Conservation (phyloP, 2,888 invertebrate genomes). For the Cremastobaeus sp. region DNA sequence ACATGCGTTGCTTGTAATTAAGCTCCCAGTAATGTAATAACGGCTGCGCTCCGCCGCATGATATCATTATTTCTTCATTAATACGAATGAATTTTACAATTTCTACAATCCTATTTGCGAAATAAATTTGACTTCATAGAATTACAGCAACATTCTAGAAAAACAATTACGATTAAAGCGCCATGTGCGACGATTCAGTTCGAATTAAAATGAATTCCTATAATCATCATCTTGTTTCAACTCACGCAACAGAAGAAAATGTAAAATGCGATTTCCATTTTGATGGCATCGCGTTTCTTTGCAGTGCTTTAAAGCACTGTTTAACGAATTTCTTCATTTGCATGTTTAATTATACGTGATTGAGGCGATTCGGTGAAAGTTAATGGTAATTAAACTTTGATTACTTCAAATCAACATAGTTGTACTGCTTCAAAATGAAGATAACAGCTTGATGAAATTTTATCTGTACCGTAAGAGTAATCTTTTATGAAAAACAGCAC, state of each 20-base stretch:
- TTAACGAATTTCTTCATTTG: constrained; percentile 41
- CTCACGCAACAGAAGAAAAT: constrained; percentile 19
- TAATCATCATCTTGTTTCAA: constrained; percentile 23
- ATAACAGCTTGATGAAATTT: no score
- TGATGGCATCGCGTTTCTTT: constrained; percentile 14
- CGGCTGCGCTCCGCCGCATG: constrained; percentile 18
- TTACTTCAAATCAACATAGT: no score
- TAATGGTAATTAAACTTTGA: constrained; percentile 27
- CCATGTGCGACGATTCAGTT: constrained; percentile 30
- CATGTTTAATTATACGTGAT: constrained; percentile 46
- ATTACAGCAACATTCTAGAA: no score
- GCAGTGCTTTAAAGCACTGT: constrained; percentile 21
- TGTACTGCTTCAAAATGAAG: no score
- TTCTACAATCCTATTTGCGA: no score
- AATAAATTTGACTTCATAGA: no score
- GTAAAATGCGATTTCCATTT: constrained; percentile 21
- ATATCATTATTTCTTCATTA: constrained; percentile 54
- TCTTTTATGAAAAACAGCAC: no score
- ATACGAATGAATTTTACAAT: constrained; percentile 34
- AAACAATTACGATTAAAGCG: no score
- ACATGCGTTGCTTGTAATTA: constrained; percentile 38
- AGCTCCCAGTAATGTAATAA: constrained; percentile 41
- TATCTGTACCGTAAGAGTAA: no score
- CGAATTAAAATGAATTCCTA: constrained; percentile 24
- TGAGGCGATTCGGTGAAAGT: no score